A percentile compares a stretch with the other conserved stretches of the same genome.
These are phyloP conservation scores for Myotis findleyi DNA, from an alignment of 2,797 vertebrate genomes.

Conservation along the genomic window DNA sequence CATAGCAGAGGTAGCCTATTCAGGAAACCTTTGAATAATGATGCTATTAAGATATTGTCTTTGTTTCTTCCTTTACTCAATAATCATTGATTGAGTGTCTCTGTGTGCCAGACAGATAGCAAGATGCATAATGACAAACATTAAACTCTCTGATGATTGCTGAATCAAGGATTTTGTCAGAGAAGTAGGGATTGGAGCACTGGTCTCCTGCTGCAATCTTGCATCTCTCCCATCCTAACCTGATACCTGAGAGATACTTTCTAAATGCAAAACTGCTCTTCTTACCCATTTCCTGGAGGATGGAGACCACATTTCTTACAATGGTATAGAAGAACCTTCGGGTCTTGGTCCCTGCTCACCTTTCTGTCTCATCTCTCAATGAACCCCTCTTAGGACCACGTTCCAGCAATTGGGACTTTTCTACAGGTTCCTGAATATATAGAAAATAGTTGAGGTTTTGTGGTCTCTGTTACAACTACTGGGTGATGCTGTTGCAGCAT, in stretches of 20 bases:
- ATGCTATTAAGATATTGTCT: constrained; percentile 5
- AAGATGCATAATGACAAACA: not conserved
- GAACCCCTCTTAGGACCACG: not conserved
- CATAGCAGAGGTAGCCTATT: not conserved
- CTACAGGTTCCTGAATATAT: not conserved
- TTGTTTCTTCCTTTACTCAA: not conserved
- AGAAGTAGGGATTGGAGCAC: not conserved
- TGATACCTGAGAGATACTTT: not conserved
- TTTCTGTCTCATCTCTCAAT: not conserved
- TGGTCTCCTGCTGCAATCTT: not conserved
- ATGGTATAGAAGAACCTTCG: not conserved
- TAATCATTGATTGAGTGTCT: not conserved
- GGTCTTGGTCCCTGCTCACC: not conserved
- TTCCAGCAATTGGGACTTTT: not conserved
- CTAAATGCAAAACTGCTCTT: not conserved
- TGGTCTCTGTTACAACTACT: not conserved
- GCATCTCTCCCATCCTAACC: not conserved
- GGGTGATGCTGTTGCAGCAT: not conserved
- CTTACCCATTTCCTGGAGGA: not conserved
- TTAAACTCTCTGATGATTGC: not conserved
- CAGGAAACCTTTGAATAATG: not conserved
- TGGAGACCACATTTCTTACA: not conserved
- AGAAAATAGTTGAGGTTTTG: not conserved
- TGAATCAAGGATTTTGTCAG: not conserved
- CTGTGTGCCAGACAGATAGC: not conserved